phyloP scores from a whole-genome alignment of 2,113 vertebrate species.

The Catagonus wagneri region DNA sequence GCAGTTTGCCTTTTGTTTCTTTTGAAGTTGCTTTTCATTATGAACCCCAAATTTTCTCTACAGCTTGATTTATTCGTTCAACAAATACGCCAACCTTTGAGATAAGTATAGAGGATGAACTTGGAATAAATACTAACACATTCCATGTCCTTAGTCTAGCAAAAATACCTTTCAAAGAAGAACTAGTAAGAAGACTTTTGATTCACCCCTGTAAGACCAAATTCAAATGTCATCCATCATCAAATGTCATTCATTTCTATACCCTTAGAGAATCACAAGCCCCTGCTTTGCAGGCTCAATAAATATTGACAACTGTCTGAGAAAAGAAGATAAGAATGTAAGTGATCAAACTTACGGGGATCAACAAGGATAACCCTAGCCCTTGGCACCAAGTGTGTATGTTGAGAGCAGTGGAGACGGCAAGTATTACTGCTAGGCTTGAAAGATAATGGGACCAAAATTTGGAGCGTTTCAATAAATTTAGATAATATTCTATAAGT shows the following conservation, averaged over 20 bases:
- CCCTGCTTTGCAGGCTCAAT: neutral
- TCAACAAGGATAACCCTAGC: neutral
- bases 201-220: neutral
- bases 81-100: neutral
- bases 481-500: neutral
- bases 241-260: neutral
- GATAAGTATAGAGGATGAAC: neutral
- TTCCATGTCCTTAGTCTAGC: neutral
- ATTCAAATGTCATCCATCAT: neutral
- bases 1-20: neutral
- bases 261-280: neutral
- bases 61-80: neutral
- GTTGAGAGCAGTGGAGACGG: too few species aligned
- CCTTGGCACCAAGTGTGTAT: neutral
- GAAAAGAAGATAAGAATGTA: conserved; percentile 2
- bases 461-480: neutral
- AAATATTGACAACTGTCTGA: neutral
- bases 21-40: conserved; percentile 35
- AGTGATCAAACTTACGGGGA: neutral
- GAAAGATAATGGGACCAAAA: neutral
- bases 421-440: neutral
- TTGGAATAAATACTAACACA: neutral
- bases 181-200: neutral
- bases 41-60: conserved; percentile 33
- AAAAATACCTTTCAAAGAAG: neutral